Base-by-base conservation (phyloP, 2,888 invertebrate genomes). In the Latheticus oryzae region DNA sequence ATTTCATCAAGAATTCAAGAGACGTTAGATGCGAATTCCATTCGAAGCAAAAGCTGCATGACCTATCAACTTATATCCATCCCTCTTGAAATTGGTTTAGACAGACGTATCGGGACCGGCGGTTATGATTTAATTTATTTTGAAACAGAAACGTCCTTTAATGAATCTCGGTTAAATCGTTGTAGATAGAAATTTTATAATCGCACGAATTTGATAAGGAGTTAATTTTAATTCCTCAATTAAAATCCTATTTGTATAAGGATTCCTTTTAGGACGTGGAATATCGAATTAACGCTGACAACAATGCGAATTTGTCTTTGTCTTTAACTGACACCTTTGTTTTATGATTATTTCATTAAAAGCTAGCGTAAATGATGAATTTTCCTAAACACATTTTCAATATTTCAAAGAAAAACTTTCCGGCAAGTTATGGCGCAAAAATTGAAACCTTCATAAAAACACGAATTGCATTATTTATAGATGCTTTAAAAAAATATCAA, bases 1-100 rank as follows among this genome's bases (percentile, higher is more conserved):
- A 67, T 55, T 63, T 61, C 62, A 65, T 67, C 63, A 66, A 62
- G 66, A 62, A 67, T 67, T 61, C 65, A 64, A 60, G 55, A 61
- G 57, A 57, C 59, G 48, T 50, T 38, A 33, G 51, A 47, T 48
- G 37, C 42, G 50, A 55, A 48, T 55, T 50, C 50, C 59, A 50
- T 47, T 54, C 30, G 33, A 28, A 37, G 51, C n/a, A 38, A 13
- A 33, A 32, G 55, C 38, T 50, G 47, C 57, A 60, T 60, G 55
- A 55, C 60, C 62, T 62, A 59, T 55, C 60, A 51, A 48, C 54
- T 54, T 57, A n/a, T n/a, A n/a, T n/a, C 54, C 37, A 53, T 16
- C 24, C 23, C 38, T 19, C 47, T 54, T 54, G 37, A 38, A 61
- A 61, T 52, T 63, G 55, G 59, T 56, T 62, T 58, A 57, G 58